These are phyloP conservation scores for Apantesis nais DNA, from an alignment of 2,888 invertebrate species.

Conservation along the genomic window DNA sequence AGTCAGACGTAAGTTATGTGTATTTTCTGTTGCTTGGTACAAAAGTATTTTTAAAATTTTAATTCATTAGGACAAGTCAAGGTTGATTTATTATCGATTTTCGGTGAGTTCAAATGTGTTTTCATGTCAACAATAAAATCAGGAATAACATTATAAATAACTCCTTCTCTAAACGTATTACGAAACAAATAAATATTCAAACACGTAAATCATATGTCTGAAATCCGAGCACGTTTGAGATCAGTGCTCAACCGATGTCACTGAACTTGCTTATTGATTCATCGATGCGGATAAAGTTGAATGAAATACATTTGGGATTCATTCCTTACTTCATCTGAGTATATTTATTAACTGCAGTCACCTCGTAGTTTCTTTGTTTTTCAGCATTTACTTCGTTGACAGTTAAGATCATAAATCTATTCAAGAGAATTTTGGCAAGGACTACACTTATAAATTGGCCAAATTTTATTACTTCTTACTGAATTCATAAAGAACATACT, in stretches of 20 bases:
- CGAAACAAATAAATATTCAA: neutral
- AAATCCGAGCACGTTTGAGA: slow-evolving; percentile 17
- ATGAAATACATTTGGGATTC: slow-evolving; percentile 45
- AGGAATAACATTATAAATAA: neutral
- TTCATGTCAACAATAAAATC: neutral
- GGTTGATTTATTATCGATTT: no score
- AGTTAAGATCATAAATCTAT: slow-evolving; percentile 69
- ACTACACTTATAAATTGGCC: slow-evolving; percentile 73
- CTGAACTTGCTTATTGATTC: slow-evolving; percentile 33
- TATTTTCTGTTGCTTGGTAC: no score
- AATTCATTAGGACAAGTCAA: no score
- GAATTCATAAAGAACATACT: slow-evolving; percentile 68
- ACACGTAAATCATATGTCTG: neutral
- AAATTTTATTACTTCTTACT: slow-evolving; percentile 75
- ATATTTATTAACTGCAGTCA: slow-evolving; percentile 48
- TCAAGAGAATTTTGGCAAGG: slow-evolving; percentile 71
- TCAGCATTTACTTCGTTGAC: slow-evolving; percentile 46
- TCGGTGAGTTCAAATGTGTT: no score
- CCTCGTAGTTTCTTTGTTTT: slow-evolving; percentile 33
- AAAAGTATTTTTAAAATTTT: no score
- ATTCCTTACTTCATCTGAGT: slow-evolving; percentile 45
- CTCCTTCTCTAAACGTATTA: neutral
- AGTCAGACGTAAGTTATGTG: no score
- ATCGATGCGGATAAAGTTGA: slow-evolving; percentile 34
- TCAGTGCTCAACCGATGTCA: slow-evolving; percentile 16